phyloP scores from a whole-genome alignment of 2,113 vertebrate species.

The Dolichotis patagonum region DNA sequence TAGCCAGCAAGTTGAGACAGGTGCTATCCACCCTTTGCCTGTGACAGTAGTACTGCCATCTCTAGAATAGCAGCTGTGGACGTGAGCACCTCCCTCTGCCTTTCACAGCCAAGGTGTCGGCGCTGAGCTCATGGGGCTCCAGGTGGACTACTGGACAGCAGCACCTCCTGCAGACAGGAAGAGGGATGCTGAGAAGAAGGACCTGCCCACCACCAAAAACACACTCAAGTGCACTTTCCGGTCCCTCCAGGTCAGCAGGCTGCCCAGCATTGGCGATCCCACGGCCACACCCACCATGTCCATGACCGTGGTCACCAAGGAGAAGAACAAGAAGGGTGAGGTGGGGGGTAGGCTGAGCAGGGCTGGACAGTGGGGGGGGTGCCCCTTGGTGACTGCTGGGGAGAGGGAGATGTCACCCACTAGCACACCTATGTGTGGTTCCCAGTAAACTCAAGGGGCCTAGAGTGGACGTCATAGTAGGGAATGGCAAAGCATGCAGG shows the following conservation, averaged over 20 bases:
- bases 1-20: fast-evolving
- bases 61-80: not conserved
- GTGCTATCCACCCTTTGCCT: not conserved
- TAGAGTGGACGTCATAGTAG: no score
- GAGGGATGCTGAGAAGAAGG: slow-evolving; percentile 95
- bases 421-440: not conserved
- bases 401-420: not conserved
- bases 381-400: not conserved
- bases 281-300: slow-evolving; percentile 93
- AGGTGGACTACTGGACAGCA: slow-evolving; percentile 99
- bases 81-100: slow-evolving; percentile 52
- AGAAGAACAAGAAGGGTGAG: slow-evolving; percentile 98
- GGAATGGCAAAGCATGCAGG: not conserved
- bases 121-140: slow-evolving; percentile 96
- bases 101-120: slow-evolving; percentile 84
- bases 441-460: not conserved
- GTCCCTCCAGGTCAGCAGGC: slow-evolving; percentile 99
- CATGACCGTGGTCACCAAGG: slow-evolving; percentile 98
- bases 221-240: slow-evolving; percentile 99
- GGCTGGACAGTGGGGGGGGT: not conserved
- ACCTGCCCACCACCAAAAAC: slow-evolving; percentile 93
- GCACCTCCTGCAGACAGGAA: slow-evolving; percentile 90
- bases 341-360: not conserved
- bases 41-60: not conserved
- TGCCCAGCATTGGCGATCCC: slow-evolving; percentile 91